A percentile compares a stretch with the other conserved stretches of the same genome.
Conservation (phyloP, 2,797 vertebrate genomes). For the Sebastes iracundus region DNA sequence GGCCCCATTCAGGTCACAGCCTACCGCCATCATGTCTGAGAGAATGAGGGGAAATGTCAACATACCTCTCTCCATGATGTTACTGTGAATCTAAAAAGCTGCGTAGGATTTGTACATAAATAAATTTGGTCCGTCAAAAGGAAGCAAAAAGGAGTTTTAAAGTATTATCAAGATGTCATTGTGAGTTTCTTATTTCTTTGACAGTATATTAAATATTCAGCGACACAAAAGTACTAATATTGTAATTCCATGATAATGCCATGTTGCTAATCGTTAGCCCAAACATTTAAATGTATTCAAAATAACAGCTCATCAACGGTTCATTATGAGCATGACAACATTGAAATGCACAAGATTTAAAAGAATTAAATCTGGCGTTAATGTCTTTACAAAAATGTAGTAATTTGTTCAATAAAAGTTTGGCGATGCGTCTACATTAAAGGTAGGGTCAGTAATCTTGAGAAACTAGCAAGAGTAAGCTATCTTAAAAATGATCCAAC, state of each 20-base stretch:
- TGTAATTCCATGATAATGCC: neutral
- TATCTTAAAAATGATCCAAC: rapidly evolving
- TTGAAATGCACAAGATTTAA: neutral
- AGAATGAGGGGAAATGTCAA: neutral
- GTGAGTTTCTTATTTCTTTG: neutral
- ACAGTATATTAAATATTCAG: neutral
- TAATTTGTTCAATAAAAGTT: neutral
- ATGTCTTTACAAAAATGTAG: neutral
- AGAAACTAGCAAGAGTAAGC: too few relatives aligned
- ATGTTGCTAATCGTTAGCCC: neutral
- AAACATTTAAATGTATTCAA: neutral
- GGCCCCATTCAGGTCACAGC: constrained; percentile 91
- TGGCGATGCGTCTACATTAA: rapidly evolving
- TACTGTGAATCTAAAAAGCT: neutral
- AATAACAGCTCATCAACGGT: neutral
- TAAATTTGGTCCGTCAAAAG: neutral
- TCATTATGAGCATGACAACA: neutral
- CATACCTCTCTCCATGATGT: neutral
- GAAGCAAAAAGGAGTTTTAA: neutral
- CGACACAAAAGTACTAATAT: neutral
- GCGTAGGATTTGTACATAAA: neutral
- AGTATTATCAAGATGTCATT: neutral
- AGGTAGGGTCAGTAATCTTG: too few relatives aligned
- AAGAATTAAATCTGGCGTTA: too few relatives aligned
- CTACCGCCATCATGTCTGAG: constrained; percentile 92